Evolutionary conservation across 2,113 vertebrate genomes (phyloP).

Genomic region (Zootoca vivipara): DNA sequence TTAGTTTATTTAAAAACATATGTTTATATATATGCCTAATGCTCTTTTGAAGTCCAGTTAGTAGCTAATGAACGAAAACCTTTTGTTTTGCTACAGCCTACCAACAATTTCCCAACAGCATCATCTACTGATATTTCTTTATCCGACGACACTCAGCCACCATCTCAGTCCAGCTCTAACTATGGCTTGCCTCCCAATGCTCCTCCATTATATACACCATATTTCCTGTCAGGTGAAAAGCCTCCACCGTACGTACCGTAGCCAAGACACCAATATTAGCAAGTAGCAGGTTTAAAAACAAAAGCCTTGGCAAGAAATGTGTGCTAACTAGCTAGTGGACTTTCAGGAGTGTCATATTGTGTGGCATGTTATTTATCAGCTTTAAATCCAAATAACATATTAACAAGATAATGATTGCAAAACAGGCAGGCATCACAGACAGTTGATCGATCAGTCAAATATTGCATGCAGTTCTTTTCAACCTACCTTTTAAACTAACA

Average conservation of each 20-base stretch:
- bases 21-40: neutral
- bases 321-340: conserved; percentile 13
- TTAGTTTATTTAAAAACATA: neutral
- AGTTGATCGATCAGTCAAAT: neutral
- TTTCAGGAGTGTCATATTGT: neutral
- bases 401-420: conserved; percentile 19
- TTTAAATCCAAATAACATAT: neutral
- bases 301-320: conserved; percentile 21
- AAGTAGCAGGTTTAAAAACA: conserved; percentile 34
- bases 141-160: conserved; percentile 80
- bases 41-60: neutral
- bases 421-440: neutral
- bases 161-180: conserved; percentile 78
- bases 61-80: neutral
- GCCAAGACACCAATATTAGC: conserved; percentile 34
- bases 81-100: conserved; percentile 72
- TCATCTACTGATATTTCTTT: conserved; percentile 77
- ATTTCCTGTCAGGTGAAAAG: conserved; percentile 85
- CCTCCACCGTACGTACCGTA: conserved; percentile 91
- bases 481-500: neutral
- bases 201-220: conserved; percentile 77
- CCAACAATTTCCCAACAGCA: conserved; percentile 72
- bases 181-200: conserved; percentile 80
- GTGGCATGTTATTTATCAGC: neutral
- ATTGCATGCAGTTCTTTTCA: conserved; percentile 25